Evolutionary conservation across 92 coral and sea anemone genomes (phyloP).

Genomic region (Zoanthus sansibaricus): DNA sequence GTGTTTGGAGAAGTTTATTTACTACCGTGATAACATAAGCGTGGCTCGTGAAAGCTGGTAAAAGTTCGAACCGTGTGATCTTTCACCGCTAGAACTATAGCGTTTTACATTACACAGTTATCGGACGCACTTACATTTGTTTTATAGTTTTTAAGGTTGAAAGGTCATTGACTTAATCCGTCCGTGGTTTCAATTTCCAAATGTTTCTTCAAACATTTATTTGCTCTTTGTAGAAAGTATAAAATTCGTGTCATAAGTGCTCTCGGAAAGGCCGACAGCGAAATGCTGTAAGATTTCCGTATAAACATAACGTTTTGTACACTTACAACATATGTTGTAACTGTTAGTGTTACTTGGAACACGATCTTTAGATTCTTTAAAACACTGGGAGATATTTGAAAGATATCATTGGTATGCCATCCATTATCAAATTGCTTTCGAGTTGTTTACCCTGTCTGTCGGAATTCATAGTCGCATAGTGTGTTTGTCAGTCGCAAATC

Average conservation of each 20-base stretch:
- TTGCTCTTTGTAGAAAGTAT: not conserved
- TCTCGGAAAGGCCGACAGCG: not conserved
- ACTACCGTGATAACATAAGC: not conserved
- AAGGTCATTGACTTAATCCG: slow-evolving; percentile 24
- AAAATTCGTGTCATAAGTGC: not conserved
- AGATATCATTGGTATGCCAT: slow-evolving; percentile 43
- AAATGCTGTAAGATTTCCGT: slow-evolving; percentile 11
- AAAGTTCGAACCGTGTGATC: slow-evolving; percentile 24
- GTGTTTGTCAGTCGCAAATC: not conserved
- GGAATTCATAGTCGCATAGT: not conserved
- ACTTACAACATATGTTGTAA: slow-evolving; percentile 2
- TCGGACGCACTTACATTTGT: slow-evolving; percentile 35
- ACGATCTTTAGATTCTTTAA: not conserved
- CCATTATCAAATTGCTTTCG: slow-evolving; percentile 33
- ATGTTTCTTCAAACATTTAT: slow-evolving; percentile 4
- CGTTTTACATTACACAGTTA: slow-evolving; percentile 33
- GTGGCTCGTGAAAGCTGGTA: not conserved
- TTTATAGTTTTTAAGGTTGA: slow-evolving; percentile 12
- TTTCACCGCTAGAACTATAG: slow-evolving; percentile 13
- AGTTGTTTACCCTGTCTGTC: slow-evolving; percentile 22
- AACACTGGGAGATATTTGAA: slow-evolving; percentile 40
- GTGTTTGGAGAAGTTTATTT: not conserved
- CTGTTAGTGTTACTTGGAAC: not conserved
- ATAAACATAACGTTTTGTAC: not conserved
- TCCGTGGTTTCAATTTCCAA: slow-evolving; percentile 8